Conservation (phyloP, 2,113 vertebrate species). For the Xerus inauris region DNA sequence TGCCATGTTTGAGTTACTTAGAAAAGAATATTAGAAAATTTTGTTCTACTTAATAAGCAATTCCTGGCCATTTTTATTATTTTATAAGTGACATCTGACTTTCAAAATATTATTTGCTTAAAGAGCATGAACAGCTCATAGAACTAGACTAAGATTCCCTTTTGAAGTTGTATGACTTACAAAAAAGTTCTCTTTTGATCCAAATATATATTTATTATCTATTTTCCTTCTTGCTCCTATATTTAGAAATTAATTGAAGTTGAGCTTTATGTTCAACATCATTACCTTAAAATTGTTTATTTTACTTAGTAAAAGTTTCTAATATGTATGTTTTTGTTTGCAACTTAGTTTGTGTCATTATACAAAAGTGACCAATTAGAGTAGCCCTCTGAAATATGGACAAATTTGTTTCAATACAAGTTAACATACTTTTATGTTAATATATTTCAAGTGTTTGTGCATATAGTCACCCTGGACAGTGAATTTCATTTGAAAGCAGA, state of each 20-base stretch:
- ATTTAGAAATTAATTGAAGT: background rate
- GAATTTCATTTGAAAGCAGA: constrained; percentile 69
- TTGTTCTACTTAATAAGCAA: background rate
- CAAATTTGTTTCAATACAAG: constrained; percentile 31
- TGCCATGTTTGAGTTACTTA: background rate
- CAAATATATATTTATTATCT: background rate
- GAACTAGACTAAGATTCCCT: background rate
- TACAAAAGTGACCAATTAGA: constrained; percentile 45
- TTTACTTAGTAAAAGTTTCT: background rate
- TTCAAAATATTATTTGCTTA: constrained; percentile 47
- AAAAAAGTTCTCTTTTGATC: constrained; percentile 55
- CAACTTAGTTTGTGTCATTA: constrained; percentile 3
- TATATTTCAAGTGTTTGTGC: constrained; percentile 57
- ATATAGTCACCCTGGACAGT: constrained; percentile 48
- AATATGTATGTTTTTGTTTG: background rate
- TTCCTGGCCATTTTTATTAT: background rate
- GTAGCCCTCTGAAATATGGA: background rate
- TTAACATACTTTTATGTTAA: constrained; percentile 46
- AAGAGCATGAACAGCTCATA: background rate
- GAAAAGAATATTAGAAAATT: background rate
- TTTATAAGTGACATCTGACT: background rate
- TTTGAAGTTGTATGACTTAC: constrained; percentile 55
- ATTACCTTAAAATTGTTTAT: background rate
- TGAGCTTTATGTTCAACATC: background rate
- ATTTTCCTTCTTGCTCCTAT: background rate